Percentiles rank a stretch among this genome's conserved stretches.
These are phyloP conservation scores for Didymodactylos carnosus DNA, from an alignment of 2,888 invertebrate species.

Conservation along the genomic window DNA sequence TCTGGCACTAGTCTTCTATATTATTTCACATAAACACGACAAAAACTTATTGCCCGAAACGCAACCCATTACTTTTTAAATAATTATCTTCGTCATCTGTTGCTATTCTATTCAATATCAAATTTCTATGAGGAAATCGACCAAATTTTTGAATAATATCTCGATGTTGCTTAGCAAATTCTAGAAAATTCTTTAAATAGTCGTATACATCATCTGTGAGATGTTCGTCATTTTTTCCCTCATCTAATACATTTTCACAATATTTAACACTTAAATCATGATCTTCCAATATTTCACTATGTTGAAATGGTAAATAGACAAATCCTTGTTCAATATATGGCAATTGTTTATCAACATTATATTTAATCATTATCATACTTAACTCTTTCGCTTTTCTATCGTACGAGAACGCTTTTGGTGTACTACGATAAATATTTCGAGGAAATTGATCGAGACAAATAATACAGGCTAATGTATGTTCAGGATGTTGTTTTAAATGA, in stretches of 20 bases:
- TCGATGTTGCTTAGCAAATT: neutral
- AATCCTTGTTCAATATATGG: neutral
- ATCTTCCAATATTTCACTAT: neutral
- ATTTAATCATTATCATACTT: neutral
- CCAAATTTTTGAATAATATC: neutral
- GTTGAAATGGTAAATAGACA: neutral
- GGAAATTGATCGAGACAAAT: neutral
- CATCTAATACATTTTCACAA: neutral
- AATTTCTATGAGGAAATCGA: neutral
- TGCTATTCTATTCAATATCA: neutral
- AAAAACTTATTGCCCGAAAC: neutral
- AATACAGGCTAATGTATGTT: neutral
- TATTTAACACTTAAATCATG: neutral
- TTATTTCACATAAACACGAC: no score
- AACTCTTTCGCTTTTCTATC: neutral
- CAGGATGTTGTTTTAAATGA: neutral
- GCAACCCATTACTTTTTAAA: neutral
- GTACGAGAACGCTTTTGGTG: neutral
- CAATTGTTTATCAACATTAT: neutral
- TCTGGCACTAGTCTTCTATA: no score
- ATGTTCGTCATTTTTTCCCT: neutral
- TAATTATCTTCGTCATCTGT: neutral
- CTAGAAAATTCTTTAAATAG: neutral
- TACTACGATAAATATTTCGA: neutral
- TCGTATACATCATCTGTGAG: neutral